Percentiles rank a stretch among this genome's conserved stretches.
These are phyloP conservation scores for Sarotherodon lohbergeri DNA, from an alignment of 2,113 vertebrate genomes.

Conservation along the genomic window DNA sequence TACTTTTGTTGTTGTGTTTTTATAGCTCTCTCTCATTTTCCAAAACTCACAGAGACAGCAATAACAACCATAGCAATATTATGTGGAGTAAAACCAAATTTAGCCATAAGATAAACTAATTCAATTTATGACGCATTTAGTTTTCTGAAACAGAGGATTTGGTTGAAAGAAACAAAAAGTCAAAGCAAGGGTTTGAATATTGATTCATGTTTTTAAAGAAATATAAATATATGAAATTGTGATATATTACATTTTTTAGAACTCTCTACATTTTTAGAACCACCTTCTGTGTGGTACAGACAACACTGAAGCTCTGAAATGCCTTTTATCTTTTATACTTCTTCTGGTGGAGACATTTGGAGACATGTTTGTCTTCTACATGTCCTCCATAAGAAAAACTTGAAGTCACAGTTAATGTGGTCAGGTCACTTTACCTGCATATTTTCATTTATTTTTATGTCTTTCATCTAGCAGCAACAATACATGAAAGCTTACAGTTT, in stretches of 20 bases:
- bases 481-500: background rate
- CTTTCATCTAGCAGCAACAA: rapidly evolving
- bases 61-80: background rate
- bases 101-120: background rate
- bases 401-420: background rate
- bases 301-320: background rate
- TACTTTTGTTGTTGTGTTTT: background rate
- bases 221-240: background rate
- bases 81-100: background rate
- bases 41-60: background rate
- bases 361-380: background rate
- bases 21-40: background rate
- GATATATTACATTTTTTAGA: background rate
- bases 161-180: background rate
- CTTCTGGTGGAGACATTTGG: background rate
- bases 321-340: background rate
- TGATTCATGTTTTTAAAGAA: background rate
- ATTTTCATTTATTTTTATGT: background rate
- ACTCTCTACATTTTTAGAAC: background rate
- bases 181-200: background rate
- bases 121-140: background rate
- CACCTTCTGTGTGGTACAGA: background rate
- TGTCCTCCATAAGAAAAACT: background rate
- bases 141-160: background rate
- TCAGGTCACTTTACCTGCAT: background rate